These are phyloP conservation scores for Egretta garzetta DNA, from an alignment of 2,113 vertebrate genomes.

Conservation along the genomic window DNA sequence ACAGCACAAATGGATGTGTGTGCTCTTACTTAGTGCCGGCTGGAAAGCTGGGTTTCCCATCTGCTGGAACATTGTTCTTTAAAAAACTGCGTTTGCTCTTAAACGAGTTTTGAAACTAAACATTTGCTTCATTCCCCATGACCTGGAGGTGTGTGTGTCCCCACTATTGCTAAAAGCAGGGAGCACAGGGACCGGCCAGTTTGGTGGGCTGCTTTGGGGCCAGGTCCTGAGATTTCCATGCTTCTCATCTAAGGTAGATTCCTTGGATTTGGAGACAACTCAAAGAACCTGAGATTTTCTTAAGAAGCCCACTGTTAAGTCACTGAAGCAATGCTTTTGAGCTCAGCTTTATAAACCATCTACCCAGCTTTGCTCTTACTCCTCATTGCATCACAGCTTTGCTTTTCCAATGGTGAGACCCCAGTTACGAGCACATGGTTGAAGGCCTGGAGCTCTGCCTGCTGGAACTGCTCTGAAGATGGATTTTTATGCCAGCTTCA, in stretches of 20 bases:
- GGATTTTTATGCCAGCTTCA: not conserved
- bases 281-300: not conserved
- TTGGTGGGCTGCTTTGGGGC: not conserved
- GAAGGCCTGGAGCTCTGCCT: not conserved
- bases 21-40: not conserved
- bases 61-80: not conserved
- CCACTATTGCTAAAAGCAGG: not conserved
- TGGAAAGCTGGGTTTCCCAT: not conserved
- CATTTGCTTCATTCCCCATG: not conserved
- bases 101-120: not conserved
- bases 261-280: not conserved
- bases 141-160: not conserved
- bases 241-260: not conserved
- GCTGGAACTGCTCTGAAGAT: not conserved
- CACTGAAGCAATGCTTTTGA: not conserved
- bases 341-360: not conserved
- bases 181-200: not conserved
- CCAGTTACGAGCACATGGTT: not conserved
- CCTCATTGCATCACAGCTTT: not conserved
- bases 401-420: not conserved
- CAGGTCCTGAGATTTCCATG: not conserved
- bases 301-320: not conserved
- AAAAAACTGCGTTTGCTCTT: not conserved
- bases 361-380: not conserved
- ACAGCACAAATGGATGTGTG: slow-evolving; percentile 27